Percentiles rank a stretch among this genome's conserved stretches.
Conservation (phyloP, 2,113 vertebrate genomes). For the Aythya baeri region DNA sequence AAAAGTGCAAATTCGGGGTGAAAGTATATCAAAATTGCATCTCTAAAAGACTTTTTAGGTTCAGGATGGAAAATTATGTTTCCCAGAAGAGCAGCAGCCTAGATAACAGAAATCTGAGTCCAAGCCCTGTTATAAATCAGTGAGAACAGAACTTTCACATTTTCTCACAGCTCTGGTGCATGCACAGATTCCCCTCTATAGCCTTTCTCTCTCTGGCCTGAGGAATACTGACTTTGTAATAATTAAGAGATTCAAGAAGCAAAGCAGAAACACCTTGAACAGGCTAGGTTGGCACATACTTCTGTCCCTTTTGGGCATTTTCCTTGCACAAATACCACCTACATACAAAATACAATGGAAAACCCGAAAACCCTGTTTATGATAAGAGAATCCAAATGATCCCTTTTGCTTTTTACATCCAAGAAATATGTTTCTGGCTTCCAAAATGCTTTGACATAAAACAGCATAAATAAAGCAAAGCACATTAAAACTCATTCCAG, state of each 20-base stretch:
- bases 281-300: not conserved
- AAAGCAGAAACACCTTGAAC: not conserved
- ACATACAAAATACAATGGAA: not conserved
- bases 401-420: not conserved
- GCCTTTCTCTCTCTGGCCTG: not conserved
- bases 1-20: not conserved
- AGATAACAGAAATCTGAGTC: not conserved
- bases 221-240: not conserved
- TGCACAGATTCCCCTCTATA: not conserved
- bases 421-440: not conserved
- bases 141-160: not conserved
- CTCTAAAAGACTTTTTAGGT: not conserved
- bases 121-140: conserved; percentile 18
- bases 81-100: not conserved
- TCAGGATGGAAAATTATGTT: not conserved
- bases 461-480: not conserved
- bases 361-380: not conserved
- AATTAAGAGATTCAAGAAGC: not conserved
- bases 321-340: not conserved
- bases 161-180: not conserved
- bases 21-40: not conserved
- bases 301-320: not conserved
- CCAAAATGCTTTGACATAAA: not conserved
- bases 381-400: not conserved
- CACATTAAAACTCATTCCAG: not conserved